Conservation (phyloP, 2,888 invertebrate species). For the Orchesellides sinensis region DNA sequence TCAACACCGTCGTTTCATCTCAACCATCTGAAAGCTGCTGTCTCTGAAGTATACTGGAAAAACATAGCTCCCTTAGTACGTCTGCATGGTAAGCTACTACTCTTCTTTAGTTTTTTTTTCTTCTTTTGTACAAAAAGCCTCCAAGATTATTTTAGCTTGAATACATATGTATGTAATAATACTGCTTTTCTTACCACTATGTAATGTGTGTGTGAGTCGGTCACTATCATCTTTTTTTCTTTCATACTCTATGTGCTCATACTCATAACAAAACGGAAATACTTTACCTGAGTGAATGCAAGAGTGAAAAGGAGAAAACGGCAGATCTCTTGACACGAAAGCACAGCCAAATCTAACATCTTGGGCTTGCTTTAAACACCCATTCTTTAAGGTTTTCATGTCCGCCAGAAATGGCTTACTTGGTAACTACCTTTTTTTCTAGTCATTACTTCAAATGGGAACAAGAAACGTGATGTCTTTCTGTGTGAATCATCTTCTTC, state of each 20-base stretch:
- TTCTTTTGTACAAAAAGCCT: not conserved
- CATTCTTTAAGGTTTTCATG: slow-evolving; percentile 26
- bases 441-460: slow-evolving; percentile 41
- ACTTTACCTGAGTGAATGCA: slow-evolving; percentile 32
- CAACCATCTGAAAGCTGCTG: slow-evolving; percentile 14
- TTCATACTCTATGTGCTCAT: slow-evolving; percentile 1
- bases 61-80: slow-evolving; percentile 48
- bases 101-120: slow-evolving; percentile 20
- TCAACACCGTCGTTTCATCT: not conserved
- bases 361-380: slow-evolving; percentile 2
- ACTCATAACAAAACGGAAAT: not conserved
- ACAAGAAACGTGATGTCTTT: slow-evolving; percentile 37
- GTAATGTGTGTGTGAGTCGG: not conserved
- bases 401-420: slow-evolving; percentile 34
- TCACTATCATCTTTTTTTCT: slow-evolving; percentile 12
- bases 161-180: no score
- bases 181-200: not conserved
- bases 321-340: slow-evolving; percentile 51
- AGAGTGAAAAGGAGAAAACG: slow-evolving; percentile 36
- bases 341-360: slow-evolving; percentile 50
- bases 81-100: slow-evolving; percentile 63
- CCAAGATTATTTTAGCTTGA: not conserved
- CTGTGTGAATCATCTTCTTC: slow-evolving; percentile 35
- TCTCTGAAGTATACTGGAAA: slow-evolving; percentile 32
- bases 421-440: slow-evolving; percentile 14